These are phyloP conservation scores for Branchellion lobata DNA, from an alignment of 2,888 invertebrate genomes.

Conservation along the genomic window DNA sequence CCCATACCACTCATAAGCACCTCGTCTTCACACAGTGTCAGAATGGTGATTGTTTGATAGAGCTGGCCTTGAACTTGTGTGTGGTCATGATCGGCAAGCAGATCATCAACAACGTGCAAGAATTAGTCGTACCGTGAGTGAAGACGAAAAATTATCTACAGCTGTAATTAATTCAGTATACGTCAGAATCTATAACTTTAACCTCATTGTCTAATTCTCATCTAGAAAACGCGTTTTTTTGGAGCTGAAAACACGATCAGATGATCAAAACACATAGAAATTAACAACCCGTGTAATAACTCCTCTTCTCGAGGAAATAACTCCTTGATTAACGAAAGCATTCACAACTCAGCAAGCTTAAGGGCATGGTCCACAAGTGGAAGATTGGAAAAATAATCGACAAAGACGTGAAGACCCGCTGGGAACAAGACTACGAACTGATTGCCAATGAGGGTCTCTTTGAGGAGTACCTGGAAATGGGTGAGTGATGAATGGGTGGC, in stretches of 20 bases:
- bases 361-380: conserved; percentile 42
- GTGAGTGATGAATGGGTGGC: conserved; percentile 52
- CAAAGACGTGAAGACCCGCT: conserved; percentile 57
- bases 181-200: too few relatives aligned
- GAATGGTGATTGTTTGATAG: conserved; percentile 67
- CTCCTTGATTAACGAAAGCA: too few relatives aligned
- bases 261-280: too few relatives aligned
- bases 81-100: conserved; percentile 69
- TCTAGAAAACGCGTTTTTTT: too few relatives aligned
- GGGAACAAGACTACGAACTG: conserved; percentile 67
- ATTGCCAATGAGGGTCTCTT: conserved; percentile 67
- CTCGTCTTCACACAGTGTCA: too few relatives aligned
- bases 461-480: conserved; percentile 69
- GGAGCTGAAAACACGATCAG: too few relatives aligned
- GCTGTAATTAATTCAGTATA: too few relatives aligned
- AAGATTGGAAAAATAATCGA: conserved; percentile 33
- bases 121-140: conserved; percentile 66
- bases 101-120: conserved; percentile 67
- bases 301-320: too few relatives aligned
- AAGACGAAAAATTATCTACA: too few relatives aligned
- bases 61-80: conserved; percentile 67
- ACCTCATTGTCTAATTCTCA: too few relatives aligned
- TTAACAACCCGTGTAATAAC: too few relatives aligned
- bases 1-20: too few relatives aligned
- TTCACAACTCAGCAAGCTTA: conserved; percentile 36